These are phyloP conservation scores for Atrichornis clamosus DNA, from an alignment of 2,113 vertebrate species.

Conservation along the genomic window DNA sequence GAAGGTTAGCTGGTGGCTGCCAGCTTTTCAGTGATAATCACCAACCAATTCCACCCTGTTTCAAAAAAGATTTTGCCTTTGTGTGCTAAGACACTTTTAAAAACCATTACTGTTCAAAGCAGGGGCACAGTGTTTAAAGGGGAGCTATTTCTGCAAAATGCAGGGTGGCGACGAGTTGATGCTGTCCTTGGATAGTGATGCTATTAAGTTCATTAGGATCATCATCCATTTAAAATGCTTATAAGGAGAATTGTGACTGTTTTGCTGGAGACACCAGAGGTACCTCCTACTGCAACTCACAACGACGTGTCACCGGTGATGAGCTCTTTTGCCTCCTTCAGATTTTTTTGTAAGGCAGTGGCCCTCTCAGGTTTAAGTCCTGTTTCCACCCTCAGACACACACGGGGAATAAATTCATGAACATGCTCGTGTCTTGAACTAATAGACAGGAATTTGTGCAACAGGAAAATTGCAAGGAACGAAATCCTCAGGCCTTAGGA, in stretches of 20 bases:
- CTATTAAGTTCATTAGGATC: conserved; percentile 65
- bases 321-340: not conserved
- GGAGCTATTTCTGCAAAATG: conserved; percentile 39
- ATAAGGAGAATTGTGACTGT: not conserved
- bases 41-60: conserved; percentile 85
- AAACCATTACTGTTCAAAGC: conserved; percentile 57
- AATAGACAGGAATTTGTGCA: conserved; percentile 25
- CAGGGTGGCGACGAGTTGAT: not conserved
- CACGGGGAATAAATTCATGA: not conserved
- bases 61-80: conserved; percentile 64
- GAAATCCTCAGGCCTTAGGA: conserved; percentile 27
- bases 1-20: conserved; percentile 86
- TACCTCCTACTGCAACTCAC: not conserved
- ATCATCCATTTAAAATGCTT: conserved; percentile 51
- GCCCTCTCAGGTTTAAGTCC: not conserved
- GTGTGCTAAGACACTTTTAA: conserved; percentile 52
- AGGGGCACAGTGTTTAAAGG: conserved; percentile 30
- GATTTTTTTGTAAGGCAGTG: not conserved
- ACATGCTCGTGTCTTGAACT: not conserved
- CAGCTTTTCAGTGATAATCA: conserved; percentile 80
- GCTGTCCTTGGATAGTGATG: conserved; percentile 65
- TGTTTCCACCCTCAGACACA: not conserved
- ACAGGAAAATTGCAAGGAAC: conserved; percentile 48
- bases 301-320: not conserved
- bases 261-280: not conserved